These are phyloP conservation scores for Junco hyemalis DNA, from an alignment of 2,113 vertebrate species.

Conservation along the genomic window DNA sequence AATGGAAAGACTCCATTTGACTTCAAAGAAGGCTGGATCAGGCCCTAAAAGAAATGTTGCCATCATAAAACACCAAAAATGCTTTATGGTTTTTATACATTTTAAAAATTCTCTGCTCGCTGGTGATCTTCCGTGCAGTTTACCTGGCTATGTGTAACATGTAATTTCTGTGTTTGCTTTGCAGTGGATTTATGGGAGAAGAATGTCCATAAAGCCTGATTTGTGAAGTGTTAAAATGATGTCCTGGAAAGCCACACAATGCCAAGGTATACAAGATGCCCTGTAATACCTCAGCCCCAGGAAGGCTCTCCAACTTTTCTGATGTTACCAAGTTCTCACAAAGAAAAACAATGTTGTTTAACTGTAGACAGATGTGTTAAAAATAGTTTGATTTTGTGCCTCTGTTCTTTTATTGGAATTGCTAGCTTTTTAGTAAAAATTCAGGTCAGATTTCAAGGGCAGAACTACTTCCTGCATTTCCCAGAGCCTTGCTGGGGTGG, in stretches of 20 bases:
- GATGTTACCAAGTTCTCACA: conserved; percentile 36
- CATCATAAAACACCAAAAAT: conserved; percentile 19
- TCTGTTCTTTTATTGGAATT: not conserved
- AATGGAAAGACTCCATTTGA: conserved; percentile 44
- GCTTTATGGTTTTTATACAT: not conserved
- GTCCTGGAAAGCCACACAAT: conserved; percentile 49
- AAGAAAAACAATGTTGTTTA: conserved; percentile 31
- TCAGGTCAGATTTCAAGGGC: not conserved
- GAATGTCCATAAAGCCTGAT: conserved; percentile 60
- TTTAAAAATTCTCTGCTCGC: not conserved
- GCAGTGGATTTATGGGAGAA: conserved; percentile 10
- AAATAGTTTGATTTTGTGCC: not conserved
- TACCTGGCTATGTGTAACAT: conserved; percentile 22
- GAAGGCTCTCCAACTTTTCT: conserved; percentile 26
- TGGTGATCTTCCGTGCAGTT: not conserved
- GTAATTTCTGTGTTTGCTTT: conserved; percentile 34
- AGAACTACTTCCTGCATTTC: not conserved
- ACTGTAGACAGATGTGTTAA: conserved; percentile 2
- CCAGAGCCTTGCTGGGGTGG: not conserved
- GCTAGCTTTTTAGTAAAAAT: not conserved
- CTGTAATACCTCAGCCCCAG: not conserved
- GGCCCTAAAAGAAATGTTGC: conserved; percentile 37
- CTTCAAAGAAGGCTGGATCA: conserved; percentile 53
- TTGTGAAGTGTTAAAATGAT: conserved; percentile 64
- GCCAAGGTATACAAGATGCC: conserved; percentile 60